phyloP scores from a whole-genome alignment of 2,888 invertebrate genomes.

The Torymus tubicola region DNA sequence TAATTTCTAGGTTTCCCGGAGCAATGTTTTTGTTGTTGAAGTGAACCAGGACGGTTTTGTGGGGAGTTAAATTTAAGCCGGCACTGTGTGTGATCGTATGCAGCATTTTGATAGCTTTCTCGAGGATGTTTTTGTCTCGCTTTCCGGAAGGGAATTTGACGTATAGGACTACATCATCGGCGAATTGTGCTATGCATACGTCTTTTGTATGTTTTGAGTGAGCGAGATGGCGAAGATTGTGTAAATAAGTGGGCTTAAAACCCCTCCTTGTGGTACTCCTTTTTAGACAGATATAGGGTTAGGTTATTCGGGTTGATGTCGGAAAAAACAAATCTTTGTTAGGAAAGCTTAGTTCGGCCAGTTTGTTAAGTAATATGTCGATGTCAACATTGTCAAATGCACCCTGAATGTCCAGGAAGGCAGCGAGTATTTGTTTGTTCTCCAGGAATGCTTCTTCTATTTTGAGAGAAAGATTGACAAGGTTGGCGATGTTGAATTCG shows the following conservation, averaged over 20 bases:
- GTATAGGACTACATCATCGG: background rate
- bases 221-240: background rate
- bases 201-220: background rate
- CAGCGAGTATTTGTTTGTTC: no score
- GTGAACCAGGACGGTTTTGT: constrained; percentile 22
- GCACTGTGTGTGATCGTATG: background rate
- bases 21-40: constrained; percentile 21
- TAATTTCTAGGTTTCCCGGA: background rate
- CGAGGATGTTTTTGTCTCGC: background rate
- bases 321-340: no score
- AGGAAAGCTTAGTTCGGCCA: no score
- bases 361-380: no score
- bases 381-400: no score
- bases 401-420: no score
- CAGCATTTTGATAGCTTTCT: background rate
- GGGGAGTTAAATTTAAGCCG: background rate
- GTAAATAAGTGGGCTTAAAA: no score
- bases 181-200: background rate
- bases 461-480: no score
- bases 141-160: background rate
- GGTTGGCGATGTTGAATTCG: background rate
- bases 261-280: no score
- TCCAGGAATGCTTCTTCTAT: no score
- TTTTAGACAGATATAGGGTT: no score
- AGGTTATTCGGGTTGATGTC: no score